phyloP scores from a whole-genome alignment of 2,113 vertebrate species.

The Ranitomeya variabilis region DNA sequence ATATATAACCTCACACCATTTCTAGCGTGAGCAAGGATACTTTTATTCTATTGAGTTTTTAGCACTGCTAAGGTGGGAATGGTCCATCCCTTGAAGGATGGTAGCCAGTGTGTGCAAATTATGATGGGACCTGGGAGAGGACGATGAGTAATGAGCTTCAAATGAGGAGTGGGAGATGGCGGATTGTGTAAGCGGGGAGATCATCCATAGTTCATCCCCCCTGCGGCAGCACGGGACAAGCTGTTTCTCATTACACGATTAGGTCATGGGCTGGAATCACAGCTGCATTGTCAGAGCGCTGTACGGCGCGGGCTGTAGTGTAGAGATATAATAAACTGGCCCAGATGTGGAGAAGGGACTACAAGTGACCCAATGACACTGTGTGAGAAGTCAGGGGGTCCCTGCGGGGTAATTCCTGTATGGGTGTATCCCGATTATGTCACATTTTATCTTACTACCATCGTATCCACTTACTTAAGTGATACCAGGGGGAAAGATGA shows the following conservation, averaged over 20 bases:
- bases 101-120: not conserved
- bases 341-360: constrained; percentile 13
- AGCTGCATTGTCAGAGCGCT: constrained; percentile 26
- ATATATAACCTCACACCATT: too few species aligned
- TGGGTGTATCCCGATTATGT: not conserved
- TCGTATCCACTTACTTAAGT: not conserved
- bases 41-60: too few species aligned
- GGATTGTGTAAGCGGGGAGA: constrained; percentile 13
- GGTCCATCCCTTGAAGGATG: not conserved
- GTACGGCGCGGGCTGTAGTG: not conserved
- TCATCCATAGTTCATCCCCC: constrained; percentile 21
- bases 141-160: not conserved
- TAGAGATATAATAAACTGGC: not conserved
- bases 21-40: too few species aligned
- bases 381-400: not conserved
- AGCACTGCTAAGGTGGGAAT: too few species aligned
- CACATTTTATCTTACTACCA: not conserved
- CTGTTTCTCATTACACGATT: constrained; percentile 43
- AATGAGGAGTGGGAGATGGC: not conserved
- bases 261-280: constrained; percentile 30
- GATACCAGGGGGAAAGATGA: not conserved
- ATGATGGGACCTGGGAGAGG: not conserved
- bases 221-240: constrained; percentile 19
- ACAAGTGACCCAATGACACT: not conserved
- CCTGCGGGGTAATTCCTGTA: not conserved